phyloP scores from a whole-genome alignment of 1,140 invertebrate species.

The Argopecten irradians region DNA sequence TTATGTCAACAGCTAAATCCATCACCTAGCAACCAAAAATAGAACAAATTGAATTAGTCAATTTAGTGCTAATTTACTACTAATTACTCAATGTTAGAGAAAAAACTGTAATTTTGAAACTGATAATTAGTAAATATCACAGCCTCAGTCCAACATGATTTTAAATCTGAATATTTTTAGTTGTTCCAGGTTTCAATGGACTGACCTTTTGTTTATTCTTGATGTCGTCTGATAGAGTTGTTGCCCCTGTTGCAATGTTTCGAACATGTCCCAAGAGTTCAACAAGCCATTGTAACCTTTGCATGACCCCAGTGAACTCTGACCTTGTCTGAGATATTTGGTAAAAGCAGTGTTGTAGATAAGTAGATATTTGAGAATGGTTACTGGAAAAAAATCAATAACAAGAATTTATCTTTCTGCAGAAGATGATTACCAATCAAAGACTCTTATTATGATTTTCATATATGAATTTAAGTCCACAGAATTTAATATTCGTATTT shows the following conservation, averaged over 20 bases:
- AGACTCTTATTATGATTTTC: too few relatives aligned
- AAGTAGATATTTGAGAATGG: conserved; percentile 30
- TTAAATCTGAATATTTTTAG: background rate
- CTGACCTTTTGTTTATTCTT: conserved; percentile 47
- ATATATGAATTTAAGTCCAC: too few relatives aligned
- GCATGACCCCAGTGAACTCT: conserved; percentile 51
- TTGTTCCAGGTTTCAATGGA: background rate
- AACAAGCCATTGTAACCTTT: conserved; percentile 64
- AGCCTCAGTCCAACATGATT: background rate
- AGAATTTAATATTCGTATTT: too few relatives aligned
- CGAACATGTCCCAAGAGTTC: conserved; percentile 69
- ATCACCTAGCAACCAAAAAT: conserved; percentile 47
- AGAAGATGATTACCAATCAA: background rate
- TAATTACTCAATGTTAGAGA: too few relatives aligned
- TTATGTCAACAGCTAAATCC: conserved; percentile 46
- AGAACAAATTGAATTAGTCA: too few relatives aligned
- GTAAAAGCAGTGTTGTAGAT: conserved; percentile 62
- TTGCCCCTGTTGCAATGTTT: conserved; percentile 62
- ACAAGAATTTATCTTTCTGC: background rate
- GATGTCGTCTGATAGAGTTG: conserved; percentile 51
- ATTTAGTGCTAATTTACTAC: too few relatives aligned
- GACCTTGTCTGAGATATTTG: conserved; percentile 38
- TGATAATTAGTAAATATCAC: background rate
- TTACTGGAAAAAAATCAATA: conserved; percentile 54
- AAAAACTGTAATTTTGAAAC: too few relatives aligned